Conservation (phyloP, 64 coral and sea anemone species). For the Orbicella faveolata region DNA sequence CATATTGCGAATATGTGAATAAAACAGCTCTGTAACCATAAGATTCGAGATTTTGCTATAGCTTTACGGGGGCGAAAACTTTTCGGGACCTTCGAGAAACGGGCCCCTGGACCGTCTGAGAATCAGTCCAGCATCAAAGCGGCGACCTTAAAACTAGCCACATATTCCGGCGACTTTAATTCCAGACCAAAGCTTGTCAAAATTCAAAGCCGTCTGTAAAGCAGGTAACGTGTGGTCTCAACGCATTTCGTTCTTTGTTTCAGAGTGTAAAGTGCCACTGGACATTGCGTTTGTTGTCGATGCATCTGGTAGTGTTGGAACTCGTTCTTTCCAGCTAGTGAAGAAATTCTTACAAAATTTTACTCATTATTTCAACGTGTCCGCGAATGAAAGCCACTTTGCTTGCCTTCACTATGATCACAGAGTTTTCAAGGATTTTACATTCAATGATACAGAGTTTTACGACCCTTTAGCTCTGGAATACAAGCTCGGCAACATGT, state of each 20-base stretch:
- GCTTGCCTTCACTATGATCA: slow-evolving; percentile 36
- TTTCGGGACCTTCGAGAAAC: too few species aligned
- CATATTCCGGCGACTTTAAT: not conserved
- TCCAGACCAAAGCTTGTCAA: not conserved
- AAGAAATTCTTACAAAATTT: slow-evolving; percentile 7
- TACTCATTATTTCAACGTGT: slow-evolving; percentile 7
- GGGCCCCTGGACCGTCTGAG: too few species aligned
- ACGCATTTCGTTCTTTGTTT: not conserved
- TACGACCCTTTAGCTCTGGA: not conserved
- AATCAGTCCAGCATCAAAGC: too few species aligned
- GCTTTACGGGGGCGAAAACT: too few species aligned
- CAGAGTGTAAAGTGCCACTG: not conserved
- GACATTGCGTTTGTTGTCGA: slow-evolving; percentile 25
- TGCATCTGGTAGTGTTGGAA: slow-evolving; percentile 22
- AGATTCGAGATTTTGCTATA: too few species aligned
- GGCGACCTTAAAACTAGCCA: not conserved
- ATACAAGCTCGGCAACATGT: not conserved
- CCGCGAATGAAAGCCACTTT: not conserved
- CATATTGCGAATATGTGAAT: too few species aligned
- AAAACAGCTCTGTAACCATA: too few species aligned
- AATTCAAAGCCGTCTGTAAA: not conserved
- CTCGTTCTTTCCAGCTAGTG: not conserved
- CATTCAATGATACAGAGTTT: not conserved
- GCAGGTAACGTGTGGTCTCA: too few species aligned
- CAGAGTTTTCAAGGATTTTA: not conserved